Percentiles rank a stretch among this genome's conserved stretches.
Evolutionary conservation across 2,888 invertebrate genomes (phyloP).

Genomic region (Camptogramma bilineatum): DNA sequence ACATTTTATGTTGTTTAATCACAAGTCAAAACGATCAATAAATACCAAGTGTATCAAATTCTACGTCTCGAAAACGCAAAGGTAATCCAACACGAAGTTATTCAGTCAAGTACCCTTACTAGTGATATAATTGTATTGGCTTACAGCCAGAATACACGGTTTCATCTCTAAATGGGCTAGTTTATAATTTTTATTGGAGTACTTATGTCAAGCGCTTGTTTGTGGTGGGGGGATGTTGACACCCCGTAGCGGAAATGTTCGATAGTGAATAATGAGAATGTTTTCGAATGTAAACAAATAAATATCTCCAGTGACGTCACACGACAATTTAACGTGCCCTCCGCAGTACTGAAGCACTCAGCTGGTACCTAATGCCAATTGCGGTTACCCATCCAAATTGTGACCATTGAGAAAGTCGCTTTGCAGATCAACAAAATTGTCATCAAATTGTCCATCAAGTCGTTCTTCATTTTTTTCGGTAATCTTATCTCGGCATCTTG

Average conservation of each 20-base stretch:
- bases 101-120: constrained; percentile 44
- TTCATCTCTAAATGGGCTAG: constrained; percentile 73
- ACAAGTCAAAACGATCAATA: background rate
- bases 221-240: constrained; percentile 36
- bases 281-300: background rate
- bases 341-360: too few species aligned
- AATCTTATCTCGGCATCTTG: too few species aligned
- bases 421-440: too few species aligned
- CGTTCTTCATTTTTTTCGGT: too few species aligned
- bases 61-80: constrained; percentile 21
- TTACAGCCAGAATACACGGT: constrained; percentile 58
- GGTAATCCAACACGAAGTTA: constrained; percentile 40
- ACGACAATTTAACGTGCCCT: too few species aligned
- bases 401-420: too few species aligned
- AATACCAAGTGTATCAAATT: background rate
- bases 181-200: constrained; percentile 72
- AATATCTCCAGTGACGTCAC: background rate
- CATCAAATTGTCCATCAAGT: too few species aligned
- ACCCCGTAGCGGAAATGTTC: constrained; percentile 6
- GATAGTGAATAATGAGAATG: constrained; percentile 3
- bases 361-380: too few species aligned
- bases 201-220: constrained; percentile 56
- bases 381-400: too few species aligned
- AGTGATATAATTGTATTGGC: constrained; percentile 70
- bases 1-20: background rate